Evolutionary conservation across 2,797 vertebrate species (phyloP), one percentile per base, ranked within the genome.

Genomic region (Halcyon leucocephala): DNA sequence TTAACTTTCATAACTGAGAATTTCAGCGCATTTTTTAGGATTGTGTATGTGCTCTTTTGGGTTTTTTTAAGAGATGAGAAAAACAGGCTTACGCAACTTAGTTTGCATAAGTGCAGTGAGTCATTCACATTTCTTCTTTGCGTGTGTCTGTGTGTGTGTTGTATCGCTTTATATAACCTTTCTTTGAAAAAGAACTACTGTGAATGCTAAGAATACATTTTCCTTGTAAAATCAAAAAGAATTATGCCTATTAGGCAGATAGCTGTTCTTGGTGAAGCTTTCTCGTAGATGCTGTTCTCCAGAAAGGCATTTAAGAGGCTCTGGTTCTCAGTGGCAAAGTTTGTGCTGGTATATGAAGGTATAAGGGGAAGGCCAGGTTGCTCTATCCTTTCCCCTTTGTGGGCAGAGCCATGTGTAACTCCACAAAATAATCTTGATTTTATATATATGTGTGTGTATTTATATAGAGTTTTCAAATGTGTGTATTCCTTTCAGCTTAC

Each of bases 41-140:
- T 90, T 93, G 82, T 96, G 67, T 91, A 72, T 87, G 90, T 79
- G 29, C 91, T 91, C 31, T 31, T 12, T 55, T 55, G 18, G 28
- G 12, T 33, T 83, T 92, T 96, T 96, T 93, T 49, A 88, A 82
- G 70, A 95, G 66, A 89, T 74, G 78, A 92, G 91, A 97, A 91
- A 94, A 97, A 94, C 95, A 95, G 82, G 72, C 95, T 97, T 97
- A 97, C 48, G 57, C 96, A 97, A 97, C 64, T 89, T 93, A 74
- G 93, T 96, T 96, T 97, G 94, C 95, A 95, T 97, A 97, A 96
- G 89, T 92, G 90, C 95, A 89, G 33, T 97, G 96, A 97, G 93
- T 97, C 96, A 97, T 97, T 94, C 86, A 84, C 86, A 73, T 93
- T 92, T 97, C 91, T 90, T 89, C 91, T 95, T 93, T 91, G 78